phyloP scores from a whole-genome alignment of 2,113 vertebrate genomes.

The Lucifuga dentata region DNA sequence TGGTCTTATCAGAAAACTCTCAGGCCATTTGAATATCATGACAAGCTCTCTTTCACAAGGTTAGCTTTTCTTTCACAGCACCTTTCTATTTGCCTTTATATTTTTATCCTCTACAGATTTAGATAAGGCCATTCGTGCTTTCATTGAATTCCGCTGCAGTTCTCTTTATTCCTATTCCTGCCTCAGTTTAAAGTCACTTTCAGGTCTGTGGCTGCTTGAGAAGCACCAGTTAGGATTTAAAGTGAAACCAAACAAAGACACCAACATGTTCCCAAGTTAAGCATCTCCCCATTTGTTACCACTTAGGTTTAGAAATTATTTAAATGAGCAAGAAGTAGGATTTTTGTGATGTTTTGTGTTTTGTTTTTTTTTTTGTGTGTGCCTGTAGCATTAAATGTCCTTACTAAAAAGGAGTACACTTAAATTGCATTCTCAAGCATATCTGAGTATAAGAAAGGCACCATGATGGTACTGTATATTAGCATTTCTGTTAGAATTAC shows the following conservation, averaged over 20 bases:
- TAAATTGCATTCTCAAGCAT: too few species aligned
- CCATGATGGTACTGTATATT: too few species aligned
- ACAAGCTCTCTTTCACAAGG: conserved; percentile 31
- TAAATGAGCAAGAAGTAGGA: conserved; percentile 1
- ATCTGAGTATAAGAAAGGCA: too few species aligned
- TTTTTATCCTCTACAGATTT: conserved; percentile 61
- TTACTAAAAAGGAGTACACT: too few species aligned
- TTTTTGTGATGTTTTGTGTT: too few species aligned
- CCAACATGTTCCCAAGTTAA: conserved; percentile 19
- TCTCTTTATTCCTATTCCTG: conserved; percentile 26
- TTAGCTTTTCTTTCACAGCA: conserved; percentile 22
- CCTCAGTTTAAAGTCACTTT: conserved; percentile 51
- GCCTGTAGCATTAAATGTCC: too few species aligned
- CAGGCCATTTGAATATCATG: conserved; percentile 1
- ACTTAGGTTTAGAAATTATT: conserved; percentile 22
- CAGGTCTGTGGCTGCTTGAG: conserved; percentile 35
- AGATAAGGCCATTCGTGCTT: conserved; percentile 50
- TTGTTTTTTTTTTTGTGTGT: too few species aligned
- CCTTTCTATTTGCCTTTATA: conserved; percentile 41
- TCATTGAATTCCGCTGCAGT: conserved; percentile 23
- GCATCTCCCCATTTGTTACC: conserved; percentile 22
- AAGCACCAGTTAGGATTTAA: conserved; percentile 33
- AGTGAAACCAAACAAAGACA: conserved; percentile 30
- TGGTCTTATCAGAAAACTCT: not conserved
- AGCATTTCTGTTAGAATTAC: too few species aligned